phyloP scores from a whole-genome alignment of 2,797 vertebrate genomes.

The Coendou prehensilis region DNA sequence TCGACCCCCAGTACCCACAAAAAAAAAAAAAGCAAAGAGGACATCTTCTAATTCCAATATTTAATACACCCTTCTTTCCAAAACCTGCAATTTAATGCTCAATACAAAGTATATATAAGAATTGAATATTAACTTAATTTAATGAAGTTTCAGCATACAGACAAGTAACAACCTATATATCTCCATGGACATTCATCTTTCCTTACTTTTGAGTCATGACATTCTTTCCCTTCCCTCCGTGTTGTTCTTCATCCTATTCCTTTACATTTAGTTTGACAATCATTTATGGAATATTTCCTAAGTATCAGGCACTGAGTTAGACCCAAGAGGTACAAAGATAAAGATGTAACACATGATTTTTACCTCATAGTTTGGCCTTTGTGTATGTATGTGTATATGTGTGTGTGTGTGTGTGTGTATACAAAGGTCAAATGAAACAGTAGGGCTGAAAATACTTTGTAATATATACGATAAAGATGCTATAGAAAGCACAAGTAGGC shows the following conservation, averaged over 20 bases:
- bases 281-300: not conserved
- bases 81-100: constrained; percentile 56
- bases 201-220: not conserved
- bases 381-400: not conserved
- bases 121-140: constrained; percentile 49
- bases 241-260: not conserved
- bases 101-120: constrained; percentile 11
- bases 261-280: constrained; percentile 33
- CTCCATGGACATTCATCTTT: constrained; percentile 13
- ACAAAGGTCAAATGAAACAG: not conserved
- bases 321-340: not conserved
- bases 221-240: not conserved
- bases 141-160: constrained; percentile 34
- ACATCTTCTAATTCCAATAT: constrained; percentile 56
- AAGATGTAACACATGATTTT: not conserved
- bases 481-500: not conserved
- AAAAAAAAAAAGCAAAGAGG: not conserved
- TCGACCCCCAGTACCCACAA: no score
- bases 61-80: constrained; percentile 25
- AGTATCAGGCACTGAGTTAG: not conserved
- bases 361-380: constrained; percentile 3
- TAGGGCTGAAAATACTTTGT: not conserved
- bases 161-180: not conserved
- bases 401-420: not conserved
- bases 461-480: not conserved